Percentiles rank a stretch among this genome's conserved stretches.
Conservation (phyloP, 2,888 invertebrate genomes). For the Mesochorus sp. region DNA sequence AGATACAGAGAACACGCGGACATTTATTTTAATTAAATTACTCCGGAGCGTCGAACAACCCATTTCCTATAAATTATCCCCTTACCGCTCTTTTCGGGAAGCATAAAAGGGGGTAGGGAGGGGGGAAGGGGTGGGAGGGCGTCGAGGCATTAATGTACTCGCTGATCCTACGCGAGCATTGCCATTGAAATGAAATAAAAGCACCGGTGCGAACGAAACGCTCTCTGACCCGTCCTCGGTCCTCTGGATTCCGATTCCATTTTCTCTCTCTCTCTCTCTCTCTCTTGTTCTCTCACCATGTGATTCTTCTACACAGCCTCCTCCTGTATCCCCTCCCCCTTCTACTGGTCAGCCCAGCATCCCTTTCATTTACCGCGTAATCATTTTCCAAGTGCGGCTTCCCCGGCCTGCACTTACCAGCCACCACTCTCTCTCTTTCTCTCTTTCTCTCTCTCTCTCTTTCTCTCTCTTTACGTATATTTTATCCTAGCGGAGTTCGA, state of each 20-base stretch:
- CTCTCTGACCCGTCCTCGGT: constrained; percentile 68
- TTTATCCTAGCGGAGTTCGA: constrained; percentile 36
- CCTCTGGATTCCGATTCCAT: constrained; percentile 55
- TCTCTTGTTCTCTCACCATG: constrained; percentile 17
- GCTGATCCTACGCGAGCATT: constrained; percentile 77
- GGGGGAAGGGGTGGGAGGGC: constrained; percentile 19
- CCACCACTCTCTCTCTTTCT: constrained; percentile 65
- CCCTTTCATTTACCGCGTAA: constrained; percentile 80
- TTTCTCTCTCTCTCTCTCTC: constrained; percentile 3
- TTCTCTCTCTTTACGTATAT: no score
- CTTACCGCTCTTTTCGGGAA: constrained; percentile 74
- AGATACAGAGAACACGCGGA: constrained; percentile 69
- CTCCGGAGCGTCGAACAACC: constrained; percentile 82
- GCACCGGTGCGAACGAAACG: constrained; percentile 75
- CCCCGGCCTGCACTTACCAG: constrained; percentile 61
- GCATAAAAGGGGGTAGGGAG: constrained; percentile 45
- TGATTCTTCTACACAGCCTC: constrained; percentile 3
- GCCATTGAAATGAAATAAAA: constrained; percentile 82
- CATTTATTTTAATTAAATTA: constrained; percentile 83
- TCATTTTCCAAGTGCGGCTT: constrained; percentile 77
- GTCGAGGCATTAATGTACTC: constrained; percentile 80
- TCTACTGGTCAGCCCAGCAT: no score
- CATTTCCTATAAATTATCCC: constrained; percentile 83
- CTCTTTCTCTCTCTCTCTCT: no score
- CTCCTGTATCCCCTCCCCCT: constrained; percentile 4